Base-by-base conservation (phyloP, 2,113 vertebrate genomes). In the Grallaria varia region DNA sequence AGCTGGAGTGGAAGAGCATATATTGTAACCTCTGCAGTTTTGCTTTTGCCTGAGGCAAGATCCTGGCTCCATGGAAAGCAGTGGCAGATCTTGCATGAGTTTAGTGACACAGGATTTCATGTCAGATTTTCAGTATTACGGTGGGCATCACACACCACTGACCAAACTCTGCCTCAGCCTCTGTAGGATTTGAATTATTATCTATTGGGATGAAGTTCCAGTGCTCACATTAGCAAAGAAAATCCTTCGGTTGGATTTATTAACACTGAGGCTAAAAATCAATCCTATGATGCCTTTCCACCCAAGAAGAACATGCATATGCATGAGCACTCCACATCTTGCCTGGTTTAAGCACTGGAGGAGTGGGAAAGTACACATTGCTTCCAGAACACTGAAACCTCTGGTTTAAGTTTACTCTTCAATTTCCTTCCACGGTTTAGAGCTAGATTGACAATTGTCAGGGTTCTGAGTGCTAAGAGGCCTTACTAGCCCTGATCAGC, bases 11-110 rank as follows among this genome's bases (percentile, higher is more conserved):
- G 87, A 96, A 95, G 67, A 84, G 68, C 79, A 81, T 72, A 80
- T 85, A 96, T 69, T 87, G 94, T 96, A 94, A 96, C 84, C 83
- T 94, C 93, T 85, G 94, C 84, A 95, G 92, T 95, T 97, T 97
- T 95, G 89, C 87, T 96, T 82, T 84, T 89, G 93, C 96, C 94
- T 40, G 49, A 84, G 87, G 93, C 91, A 75, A 87, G 74, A 84
- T 91, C 49, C 60, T 89, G 45, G 73, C 77, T 91, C 58, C 8
- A 2, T 49, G 55, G 66, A 92, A 84, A 75, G 52, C 47, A 64
- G 37, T 27, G 53, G 91, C 80, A 94, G 89, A 44, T 74, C 75
- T 86, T 67, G 82, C 79, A 50, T 67, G 75, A 77, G 67, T 90
- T 66, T 37, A 77, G 68, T 22, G 27, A 55, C 67, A 47, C 35